Evolutionary conservation across 2,113 vertebrate genomes (phyloP), one percentile per base, ranked within the genome.

Genomic region (Plecotus auritus): DNA sequence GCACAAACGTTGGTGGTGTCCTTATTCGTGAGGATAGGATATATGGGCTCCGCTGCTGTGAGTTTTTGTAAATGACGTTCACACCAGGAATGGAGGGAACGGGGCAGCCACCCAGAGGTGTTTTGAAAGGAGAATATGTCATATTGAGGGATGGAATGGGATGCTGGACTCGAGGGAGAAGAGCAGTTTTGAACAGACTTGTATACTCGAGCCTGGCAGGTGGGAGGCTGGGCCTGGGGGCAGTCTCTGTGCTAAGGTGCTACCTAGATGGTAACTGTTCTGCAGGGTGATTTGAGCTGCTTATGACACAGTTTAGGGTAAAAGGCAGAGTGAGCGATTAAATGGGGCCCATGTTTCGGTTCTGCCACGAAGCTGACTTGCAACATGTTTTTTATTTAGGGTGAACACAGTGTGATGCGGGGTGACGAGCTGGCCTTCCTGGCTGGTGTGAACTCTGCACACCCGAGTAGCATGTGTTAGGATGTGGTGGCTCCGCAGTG

Each of bases 391-490:
- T 91, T 37, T 26, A 30, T 83, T 87, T 89, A 37, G 17, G 42
- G 35, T 45, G 37, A 49, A 32, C 45, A 18, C 23, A 69, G 70
- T 37, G 6, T 32, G 20, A 2, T 37, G 73, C 23, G 4, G 17
- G 56, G 0, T 10, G 37, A 6, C 78, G 26, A 32, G 37, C 23
- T 20, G 18, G n/a, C 7, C 73, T 32, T 28, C 7, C 45, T 18
- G 23, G 13, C 7, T 18, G 32, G 28, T 30, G 13, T 45, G 35
- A 30, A 59, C 59, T 45, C 28, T 14, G 6, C 7, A 4, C 28
- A 26, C 59, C 6, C 1, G 14, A 3, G 1, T 9, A 3, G 56
- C 11, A 0, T 2, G 0, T 42, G 40, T 13, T 51, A 14, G 23
- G 49, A 14, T 28, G 61, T 37, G 13, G 37, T 23, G 20, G 16